These are phyloP conservation scores for Carcinoscorpius rotundicauda DNA, from an alignment of 1,140 invertebrate species.

Conservation along the genomic window DNA sequence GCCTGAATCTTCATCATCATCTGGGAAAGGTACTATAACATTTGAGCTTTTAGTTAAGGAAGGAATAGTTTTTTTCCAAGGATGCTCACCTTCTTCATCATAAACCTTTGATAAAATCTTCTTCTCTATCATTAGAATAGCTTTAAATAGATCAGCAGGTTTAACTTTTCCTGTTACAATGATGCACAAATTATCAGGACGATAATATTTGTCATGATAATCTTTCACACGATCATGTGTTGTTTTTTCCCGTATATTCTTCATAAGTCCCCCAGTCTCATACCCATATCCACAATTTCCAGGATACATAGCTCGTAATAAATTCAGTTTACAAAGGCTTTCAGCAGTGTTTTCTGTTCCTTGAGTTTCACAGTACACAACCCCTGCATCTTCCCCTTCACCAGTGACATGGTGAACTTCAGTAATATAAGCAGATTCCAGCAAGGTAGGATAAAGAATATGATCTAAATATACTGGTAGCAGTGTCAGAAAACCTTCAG, in stretches of 20 bases:
- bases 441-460: conserved; percentile 58
- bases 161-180: conserved; percentile 71
- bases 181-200: conserved; percentile 73
- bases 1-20: conserved; percentile 74
- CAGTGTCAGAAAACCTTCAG: conserved; percentile 71
- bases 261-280: conserved; percentile 69
- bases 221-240: conserved; percentile 56
- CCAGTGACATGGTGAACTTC: conserved; percentile 86
- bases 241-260: conserved; percentile 68
- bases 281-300: conserved; percentile 66
- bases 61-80: conserved; percentile 60
- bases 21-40: conserved; percentile 51
- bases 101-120: conserved; percentile 60
- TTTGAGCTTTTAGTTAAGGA: conserved; percentile 43
- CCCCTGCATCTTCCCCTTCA: conserved; percentile 75
- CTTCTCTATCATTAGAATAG: conserved; percentile 55
- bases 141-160: conserved; percentile 58
- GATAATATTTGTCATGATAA: conserved; percentile 76
- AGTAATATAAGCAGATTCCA: conserved; percentile 67
- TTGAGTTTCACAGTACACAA: conserved; percentile 92
- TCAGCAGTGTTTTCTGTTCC: conserved; percentile 67
- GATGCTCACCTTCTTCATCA: conserved; percentile 46
- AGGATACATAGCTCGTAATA: conserved; percentile 58
- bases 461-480: conserved; percentile 85
- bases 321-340: conserved; percentile 42